Conservation (phyloP, 1,140 invertebrate genomes). For the Sitodiplosis mosellana region DNA sequence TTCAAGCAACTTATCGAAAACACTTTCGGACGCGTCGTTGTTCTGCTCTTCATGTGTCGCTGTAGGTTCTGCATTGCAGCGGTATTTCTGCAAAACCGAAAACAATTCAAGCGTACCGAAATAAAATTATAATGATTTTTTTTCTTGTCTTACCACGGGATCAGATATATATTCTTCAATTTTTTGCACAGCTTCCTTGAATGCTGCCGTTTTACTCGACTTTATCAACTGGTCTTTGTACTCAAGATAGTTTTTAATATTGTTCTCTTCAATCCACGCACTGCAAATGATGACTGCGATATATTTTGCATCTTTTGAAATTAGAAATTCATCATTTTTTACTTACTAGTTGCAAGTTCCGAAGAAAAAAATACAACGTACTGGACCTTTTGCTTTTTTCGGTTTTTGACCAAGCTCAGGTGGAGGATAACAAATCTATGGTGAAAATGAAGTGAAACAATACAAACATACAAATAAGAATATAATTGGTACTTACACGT, state of each 20-base stretch:
- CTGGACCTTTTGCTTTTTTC: constrained; percentile 36
- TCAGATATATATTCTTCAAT: constrained; percentile 71
- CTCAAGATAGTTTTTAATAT: constrained; percentile 66
- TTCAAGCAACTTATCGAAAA: constrained; percentile 40
- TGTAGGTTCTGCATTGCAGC: neutral
- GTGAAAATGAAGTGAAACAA: neutral
- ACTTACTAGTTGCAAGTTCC: constrained; percentile 88
- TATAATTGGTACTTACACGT: constrained; percentile 48
- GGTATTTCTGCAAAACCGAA: neutral
- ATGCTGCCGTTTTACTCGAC: constrained; percentile 54
- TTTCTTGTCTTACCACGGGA: constrained; percentile 34
- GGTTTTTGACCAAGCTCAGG: constrained; percentile 42
- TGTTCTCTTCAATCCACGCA: constrained; percentile 77
- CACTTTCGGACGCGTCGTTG: constrained; percentile 29
- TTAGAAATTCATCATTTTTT: constrained; percentile 1
- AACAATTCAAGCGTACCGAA: neutral
- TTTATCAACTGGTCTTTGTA: constrained; percentile 64
- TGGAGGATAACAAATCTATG: constrained; percentile 52
- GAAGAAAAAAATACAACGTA: constrained; percentile 84
- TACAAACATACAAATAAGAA: neutral
- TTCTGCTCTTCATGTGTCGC: neutral
- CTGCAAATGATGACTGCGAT: constrained; percentile 26
- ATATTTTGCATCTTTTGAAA: neutral
- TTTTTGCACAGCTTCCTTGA: constrained; percentile 69
- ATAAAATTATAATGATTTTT: too few species aligned